Base-by-base conservation (phyloP, 1,140 invertebrate genomes). In the Leptinotarsa texana region DNA sequence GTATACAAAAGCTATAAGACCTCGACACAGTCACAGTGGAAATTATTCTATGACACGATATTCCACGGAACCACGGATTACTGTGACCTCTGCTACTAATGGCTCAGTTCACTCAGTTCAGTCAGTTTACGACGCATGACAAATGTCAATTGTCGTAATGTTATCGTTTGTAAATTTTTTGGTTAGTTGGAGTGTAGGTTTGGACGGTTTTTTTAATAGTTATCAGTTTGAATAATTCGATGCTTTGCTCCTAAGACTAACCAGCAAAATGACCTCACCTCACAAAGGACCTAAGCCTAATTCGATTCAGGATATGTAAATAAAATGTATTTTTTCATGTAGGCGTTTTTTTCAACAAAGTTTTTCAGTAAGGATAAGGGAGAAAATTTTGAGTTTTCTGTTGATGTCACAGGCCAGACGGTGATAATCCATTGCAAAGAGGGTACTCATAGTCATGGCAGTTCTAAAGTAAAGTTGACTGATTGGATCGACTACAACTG, bases 401-500 rank as follows among this genome's bases (percentile, higher is more conserved):
- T 90, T 13, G 89, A 90, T 81, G 87, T 95, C 24, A 89, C 87
- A 81, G 89, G 90, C 51, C 87, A 88, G 63, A 89, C 94, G 82
- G 92, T 95, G 17, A 89, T 89, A 69, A 89, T 96, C 4, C 87
- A 91, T 73, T 90, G 92, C 22, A 93, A 91, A 73, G 86, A 89
- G 21, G 92, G 91, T 18, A 89, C 83, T 69, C 92, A 93, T 78
- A 89, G 89, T 80, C 91, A 91, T 86, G 94, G 92, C 33, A 94
- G 92, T 81, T 96, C 94, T 0, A 95, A 96, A 86, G 92, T 98
- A 11, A 97, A 96, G 82, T 89, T 97, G 21, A 95, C 93, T 80
- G 96, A 94, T 84, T 90, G 97, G 66, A 95, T 97, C 13, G 95
- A 98, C 80, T 98, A 95, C 84, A 93, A 93, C 74, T 98, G 96